Evolutionary conservation across 2,797 vertebrate species (phyloP).

Genomic region (Myiotriccus ornatus): DNA sequence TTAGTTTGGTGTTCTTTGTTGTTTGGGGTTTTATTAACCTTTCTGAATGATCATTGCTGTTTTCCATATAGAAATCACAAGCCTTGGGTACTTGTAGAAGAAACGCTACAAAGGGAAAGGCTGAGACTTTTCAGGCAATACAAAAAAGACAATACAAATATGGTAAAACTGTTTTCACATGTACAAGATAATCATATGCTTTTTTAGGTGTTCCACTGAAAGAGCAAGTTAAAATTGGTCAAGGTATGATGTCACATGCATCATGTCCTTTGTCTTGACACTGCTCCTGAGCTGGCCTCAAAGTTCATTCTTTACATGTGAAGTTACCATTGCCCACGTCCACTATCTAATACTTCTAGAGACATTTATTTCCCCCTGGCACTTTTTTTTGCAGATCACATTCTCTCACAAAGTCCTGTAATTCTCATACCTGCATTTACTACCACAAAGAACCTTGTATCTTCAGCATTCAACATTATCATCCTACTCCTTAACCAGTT

Average conservation of each 20-base stretch:
- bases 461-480: not conserved
- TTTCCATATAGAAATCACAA: not conserved
- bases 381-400: not conserved
- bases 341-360: not conserved
- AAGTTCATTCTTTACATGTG: not conserved
- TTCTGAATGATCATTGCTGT: not conserved
- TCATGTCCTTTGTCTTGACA: not conserved
- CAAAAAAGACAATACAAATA: not conserved
- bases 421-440: not conserved
- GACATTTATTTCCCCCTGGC: rapidly evolving
- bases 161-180: not conserved
- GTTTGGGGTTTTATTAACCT: not conserved
- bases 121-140: not conserved
- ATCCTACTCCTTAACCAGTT: not conserved
- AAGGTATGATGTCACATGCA: not conserved
- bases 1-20: rapidly evolving
- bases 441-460: not conserved
- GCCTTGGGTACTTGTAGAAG: not conserved
- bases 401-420: not conserved
- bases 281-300: not conserved
- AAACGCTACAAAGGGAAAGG: not conserved
- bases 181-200: not conserved
- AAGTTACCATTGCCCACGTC: not conserved
- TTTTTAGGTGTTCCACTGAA: not conserved
- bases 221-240: not conserved